These are phyloP conservation scores for Cheirogaleus major DNA, from an alignment of 2,797 vertebrate genomes.

Conservation along the genomic window DNA sequence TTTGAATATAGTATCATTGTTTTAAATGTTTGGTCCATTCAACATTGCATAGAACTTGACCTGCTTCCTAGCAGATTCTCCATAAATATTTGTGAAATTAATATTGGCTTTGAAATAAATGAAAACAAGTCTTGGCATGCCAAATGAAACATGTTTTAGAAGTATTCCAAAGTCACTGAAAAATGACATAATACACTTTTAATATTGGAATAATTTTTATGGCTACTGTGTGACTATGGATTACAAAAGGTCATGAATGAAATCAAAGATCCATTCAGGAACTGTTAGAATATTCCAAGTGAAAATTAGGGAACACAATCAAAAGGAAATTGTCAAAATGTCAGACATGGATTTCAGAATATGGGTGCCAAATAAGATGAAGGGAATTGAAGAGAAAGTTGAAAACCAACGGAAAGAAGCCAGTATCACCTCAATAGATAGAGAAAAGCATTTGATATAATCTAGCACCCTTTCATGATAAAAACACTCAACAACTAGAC, in stretches of 20 bases:
- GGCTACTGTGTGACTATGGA: neutral
- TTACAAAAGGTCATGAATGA: neutral
- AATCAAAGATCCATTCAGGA: neutral
- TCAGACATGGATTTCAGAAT: too few relatives aligned
- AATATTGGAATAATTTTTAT: neutral
- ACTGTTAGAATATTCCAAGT: neutral
- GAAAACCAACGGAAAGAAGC: too few relatives aligned
- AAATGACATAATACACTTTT: neutral
- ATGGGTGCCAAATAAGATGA: too few relatives aligned
- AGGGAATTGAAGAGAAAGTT: too few relatives aligned
- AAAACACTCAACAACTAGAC: too few relatives aligned
- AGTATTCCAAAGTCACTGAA: neutral
- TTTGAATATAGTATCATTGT: neutral
- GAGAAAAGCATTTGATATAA: too few relatives aligned
- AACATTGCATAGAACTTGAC: neutral
- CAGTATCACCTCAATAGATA: too few relatives aligned
- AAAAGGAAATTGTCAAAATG: too few relatives aligned
- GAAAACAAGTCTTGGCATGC: neutral
- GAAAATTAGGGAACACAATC: neutral
- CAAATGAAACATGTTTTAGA: neutral
- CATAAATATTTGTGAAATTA: neutral
- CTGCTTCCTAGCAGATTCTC: neutral
- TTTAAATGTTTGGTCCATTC: neutral
- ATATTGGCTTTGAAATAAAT: neutral
- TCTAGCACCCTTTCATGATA: too few relatives aligned